Evolutionary conservation across 2,888 invertebrate genomes (phyloP).

Genomic region (Antheraea assamensis): DNA sequence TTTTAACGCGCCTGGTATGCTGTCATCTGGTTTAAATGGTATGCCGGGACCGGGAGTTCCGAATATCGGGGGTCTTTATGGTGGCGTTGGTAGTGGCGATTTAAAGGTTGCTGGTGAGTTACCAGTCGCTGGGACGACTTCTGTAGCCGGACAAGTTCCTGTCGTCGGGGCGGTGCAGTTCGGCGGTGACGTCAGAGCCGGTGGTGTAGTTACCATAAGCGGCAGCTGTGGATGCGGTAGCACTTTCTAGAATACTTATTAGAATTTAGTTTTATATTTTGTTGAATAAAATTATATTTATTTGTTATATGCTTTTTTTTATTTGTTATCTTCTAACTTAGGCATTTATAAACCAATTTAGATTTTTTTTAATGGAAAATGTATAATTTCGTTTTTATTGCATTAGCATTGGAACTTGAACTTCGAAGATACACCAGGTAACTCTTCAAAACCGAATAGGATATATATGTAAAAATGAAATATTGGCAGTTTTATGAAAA

Average conservation of each 20-base stretch:
- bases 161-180: slow-evolving; percentile 44
- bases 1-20: slow-evolving; percentile 5
- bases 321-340: background rate
- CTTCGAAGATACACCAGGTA: too few relatives aligned
- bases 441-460: too few relatives aligned
- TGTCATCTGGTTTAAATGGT: slow-evolving; percentile 1
- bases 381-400: too few relatives aligned
- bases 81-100: slow-evolving; percentile 39
- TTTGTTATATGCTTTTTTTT: background rate
- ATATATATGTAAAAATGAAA: too few relatives aligned
- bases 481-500: too few relatives aligned
- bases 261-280: slow-evolving; percentile 11
- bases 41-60: slow-evolving; percentile 3
- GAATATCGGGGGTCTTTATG: slow-evolving; percentile 14
- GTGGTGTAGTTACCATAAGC: slow-evolving; percentile 41
- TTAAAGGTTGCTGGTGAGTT: slow-evolving; percentile 40
- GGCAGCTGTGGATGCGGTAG: slow-evolving; percentile 35
- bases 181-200: slow-evolving; percentile 37
- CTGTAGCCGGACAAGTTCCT: slow-evolving; percentile 44
- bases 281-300: slow-evolving; percentile 11
- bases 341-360: too few relatives aligned
- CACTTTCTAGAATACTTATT: slow-evolving; percentile 15
- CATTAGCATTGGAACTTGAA: too few relatives aligned
- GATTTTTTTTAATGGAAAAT: too few relatives aligned
- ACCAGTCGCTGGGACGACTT: slow-evolving; percentile 39